Conservation (phyloP, 2,888 invertebrate genomes). For the Caenorhabditis japonica region DNA sequence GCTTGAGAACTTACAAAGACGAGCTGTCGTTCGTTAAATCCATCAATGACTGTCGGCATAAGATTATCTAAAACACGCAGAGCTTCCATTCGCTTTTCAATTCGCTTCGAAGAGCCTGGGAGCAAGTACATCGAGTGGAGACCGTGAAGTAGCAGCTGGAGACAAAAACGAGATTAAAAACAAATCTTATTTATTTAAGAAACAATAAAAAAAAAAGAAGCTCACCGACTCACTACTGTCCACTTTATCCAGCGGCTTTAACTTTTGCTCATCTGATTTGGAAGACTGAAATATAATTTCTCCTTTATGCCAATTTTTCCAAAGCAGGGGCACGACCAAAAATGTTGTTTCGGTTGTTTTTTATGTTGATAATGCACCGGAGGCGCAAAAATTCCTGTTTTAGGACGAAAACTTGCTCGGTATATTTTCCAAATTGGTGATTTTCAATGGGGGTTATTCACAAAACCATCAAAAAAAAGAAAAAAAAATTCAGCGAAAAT, state of each 20-base stretch:
- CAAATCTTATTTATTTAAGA: no score
- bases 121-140: conserved; percentile 50
- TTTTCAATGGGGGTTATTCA: no score
- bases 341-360: no score
- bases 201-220: background rate
- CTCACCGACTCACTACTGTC: conserved; percentile 37
- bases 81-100: conserved; percentile 40
- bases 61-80: conserved; percentile 42
- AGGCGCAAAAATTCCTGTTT: no score
- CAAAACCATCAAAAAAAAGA: no score
- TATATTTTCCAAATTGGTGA: no score
- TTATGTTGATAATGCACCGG: no score
- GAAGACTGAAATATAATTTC: conserved; percentile 17
- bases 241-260: conserved; percentile 36
- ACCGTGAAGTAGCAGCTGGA: conserved; percentile 35
- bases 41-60: conserved; percentile 35
- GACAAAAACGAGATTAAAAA: background rate
- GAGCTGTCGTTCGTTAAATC: conserved; percentile 57
- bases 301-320: conserved; percentile 27
- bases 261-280: conserved; percentile 19
- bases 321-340: no score
- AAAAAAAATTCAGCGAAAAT: no score
- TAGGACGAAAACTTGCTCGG: no score
- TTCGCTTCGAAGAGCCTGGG: conserved; percentile 44
- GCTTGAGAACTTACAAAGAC: conserved; percentile 63